Percentiles rank a stretch among this genome's conserved stretches.
Conservation (phyloP, 2,797 vertebrate genomes). For the Schizopygopsis pylzovi region DNA sequence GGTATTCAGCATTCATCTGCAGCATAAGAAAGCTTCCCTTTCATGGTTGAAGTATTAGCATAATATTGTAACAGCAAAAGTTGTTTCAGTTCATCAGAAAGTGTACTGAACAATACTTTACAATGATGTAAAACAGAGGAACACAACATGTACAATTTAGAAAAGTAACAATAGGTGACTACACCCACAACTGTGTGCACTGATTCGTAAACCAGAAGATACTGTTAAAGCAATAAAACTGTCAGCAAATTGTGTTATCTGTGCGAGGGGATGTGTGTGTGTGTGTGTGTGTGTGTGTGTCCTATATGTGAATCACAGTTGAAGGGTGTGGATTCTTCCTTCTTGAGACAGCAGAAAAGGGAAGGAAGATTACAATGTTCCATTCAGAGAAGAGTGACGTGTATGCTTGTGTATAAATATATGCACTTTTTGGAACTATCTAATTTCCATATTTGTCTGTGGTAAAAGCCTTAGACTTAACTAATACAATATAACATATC, state of each 20-base stretch:
- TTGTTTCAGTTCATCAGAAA: neutral
- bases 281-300: conserved; percentile 24
- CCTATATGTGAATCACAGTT: conserved; percentile 17
- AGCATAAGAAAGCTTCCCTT: neutral
- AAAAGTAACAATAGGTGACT: neutral
- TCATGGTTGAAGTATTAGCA: neutral
- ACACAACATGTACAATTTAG: neutral
- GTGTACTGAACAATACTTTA: neutral
- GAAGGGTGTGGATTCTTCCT: conserved; percentile 45
- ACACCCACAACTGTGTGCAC: neutral
- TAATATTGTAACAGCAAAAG: neutral
- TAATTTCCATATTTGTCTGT: neutral
- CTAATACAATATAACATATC: neutral
- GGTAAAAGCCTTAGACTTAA: neutral
- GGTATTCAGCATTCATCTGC: neutral
- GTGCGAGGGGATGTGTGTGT: neutral
- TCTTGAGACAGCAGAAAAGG: neutral
- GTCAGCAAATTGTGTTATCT: neutral
- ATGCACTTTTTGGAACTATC: neutral
- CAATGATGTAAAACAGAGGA: neutral
- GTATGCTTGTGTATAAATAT: neutral
- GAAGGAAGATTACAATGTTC: neutral
- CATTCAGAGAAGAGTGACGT: neutral
- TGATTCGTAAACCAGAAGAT: neutral
- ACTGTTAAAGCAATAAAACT: neutral